Evolutionary conservation across 2,797 vertebrate species (phyloP).

Genomic region (Gambelia wislizenii): DNA sequence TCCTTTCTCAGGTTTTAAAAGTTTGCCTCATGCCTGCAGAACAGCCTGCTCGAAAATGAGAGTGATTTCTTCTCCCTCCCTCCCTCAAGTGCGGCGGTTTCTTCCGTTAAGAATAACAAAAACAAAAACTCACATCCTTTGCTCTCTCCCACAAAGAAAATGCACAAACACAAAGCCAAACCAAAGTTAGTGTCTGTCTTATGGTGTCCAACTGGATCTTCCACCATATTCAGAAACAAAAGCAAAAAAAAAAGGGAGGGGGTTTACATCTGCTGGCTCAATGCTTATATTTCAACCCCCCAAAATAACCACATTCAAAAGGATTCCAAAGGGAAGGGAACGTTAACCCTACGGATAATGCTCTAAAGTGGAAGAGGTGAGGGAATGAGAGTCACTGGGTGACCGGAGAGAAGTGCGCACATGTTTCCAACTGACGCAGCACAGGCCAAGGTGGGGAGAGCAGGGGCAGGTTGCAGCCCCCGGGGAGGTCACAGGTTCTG

Average conservation of each 20-base stretch:
- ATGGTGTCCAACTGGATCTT: constrained; percentile 60
- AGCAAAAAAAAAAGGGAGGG: neutral
- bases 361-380: constrained; percentile 53
- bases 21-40: constrained; percentile 45
- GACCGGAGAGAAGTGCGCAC: constrained; percentile 3
- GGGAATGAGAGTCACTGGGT: constrained; percentile 61
- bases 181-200: constrained; percentile 52
- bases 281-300: constrained; percentile 63
- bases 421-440: neutral
- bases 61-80: constrained; percentile 6
- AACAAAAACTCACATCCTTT: constrained; percentile 32
- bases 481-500: constrained; percentile 92
- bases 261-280: constrained; percentile 53
- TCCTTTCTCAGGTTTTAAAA: constrained; percentile 44
- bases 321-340: constrained; percentile 66
- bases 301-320: constrained; percentile 56
- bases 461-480: constrained; percentile 60
- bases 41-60: constrained; percentile 32
- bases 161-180: neutral
- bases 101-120: constrained; percentile 37
- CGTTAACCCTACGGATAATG: constrained; percentile 78
- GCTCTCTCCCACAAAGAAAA: constrained; percentile 31
- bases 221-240: constrained; percentile 47
- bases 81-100: constrained; percentile 49
- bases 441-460: constrained; percentile 56